Conservation (phyloP, 2,113 vertebrate species). For the Eupsittula cactorum region DNA sequence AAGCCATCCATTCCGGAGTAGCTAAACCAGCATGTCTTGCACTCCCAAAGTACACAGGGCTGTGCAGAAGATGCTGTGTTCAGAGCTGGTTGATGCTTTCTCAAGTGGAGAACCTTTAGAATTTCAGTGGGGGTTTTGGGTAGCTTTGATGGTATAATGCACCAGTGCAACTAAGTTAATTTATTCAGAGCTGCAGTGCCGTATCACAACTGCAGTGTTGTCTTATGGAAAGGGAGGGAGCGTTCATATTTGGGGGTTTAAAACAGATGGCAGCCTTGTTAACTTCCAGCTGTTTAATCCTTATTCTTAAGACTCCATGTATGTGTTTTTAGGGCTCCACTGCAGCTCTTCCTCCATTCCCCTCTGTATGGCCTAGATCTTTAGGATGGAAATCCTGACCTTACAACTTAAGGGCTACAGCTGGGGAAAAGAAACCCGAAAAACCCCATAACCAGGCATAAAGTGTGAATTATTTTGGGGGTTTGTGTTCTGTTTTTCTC, state of each 20-base stretch:
- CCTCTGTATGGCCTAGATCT: not conserved
- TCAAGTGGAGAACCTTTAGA: not conserved
- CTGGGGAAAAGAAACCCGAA: not conserved
- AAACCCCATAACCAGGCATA: not conserved
- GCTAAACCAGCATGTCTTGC: not conserved
- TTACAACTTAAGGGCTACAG: not conserved
- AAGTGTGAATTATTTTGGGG: not conserved
- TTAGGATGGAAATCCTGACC: not conserved
- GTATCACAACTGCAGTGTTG: not conserved
- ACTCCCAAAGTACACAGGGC: not conserved
- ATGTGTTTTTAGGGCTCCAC: not conserved
- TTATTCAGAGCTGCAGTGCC: not conserved
- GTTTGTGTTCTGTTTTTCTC: not conserved
- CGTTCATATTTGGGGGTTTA: not conserved
- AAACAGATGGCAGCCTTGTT: not conserved
- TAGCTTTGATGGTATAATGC: not conserved
- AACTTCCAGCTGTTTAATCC: not conserved
- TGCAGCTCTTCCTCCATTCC: not conserved
- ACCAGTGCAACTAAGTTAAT: not conserved
- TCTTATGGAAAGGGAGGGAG: not conserved
- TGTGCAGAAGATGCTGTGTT: not conserved
- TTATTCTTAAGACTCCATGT: not conserved
- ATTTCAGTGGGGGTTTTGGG: not conserved
- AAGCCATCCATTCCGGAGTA: not conserved
- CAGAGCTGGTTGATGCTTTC: not conserved